Conservation (phyloP, 1,140 invertebrate species). For the Littorina saxatilis region DNA sequence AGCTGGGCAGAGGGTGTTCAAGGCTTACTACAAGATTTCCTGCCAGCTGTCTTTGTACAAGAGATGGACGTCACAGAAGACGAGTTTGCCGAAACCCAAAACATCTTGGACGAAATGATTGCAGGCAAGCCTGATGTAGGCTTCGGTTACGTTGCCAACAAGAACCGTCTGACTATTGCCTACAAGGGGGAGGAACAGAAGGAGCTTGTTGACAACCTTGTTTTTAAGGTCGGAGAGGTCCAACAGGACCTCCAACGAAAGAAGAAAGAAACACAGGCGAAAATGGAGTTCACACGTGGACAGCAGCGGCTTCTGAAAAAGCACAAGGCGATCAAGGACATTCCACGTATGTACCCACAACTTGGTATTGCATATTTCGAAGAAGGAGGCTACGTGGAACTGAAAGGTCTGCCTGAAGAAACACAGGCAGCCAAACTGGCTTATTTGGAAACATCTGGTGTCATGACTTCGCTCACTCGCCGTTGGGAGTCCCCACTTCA, state of each 20-base stretch:
- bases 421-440: not conserved
- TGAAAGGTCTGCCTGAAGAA: not conserved
- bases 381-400: not conserved
- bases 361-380: not conserved
- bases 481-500: not conserved
- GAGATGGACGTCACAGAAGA: conserved; percentile 6
- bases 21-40: not conserved
- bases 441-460: not conserved
- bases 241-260: conserved; percentile 2
- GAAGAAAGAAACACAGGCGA: not conserved
- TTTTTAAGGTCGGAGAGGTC: not conserved
- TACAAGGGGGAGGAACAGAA: not conserved
- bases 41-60: not conserved
- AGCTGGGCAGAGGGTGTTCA: not conserved
- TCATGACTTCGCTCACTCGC: not conserved
- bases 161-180: not conserved
- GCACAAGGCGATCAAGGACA: not conserved
- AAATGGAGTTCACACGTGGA: not conserved
- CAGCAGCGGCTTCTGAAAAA: conserved; percentile 23
- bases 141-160: not conserved
- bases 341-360: not conserved
- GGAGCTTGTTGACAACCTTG: not conserved
- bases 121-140: not conserved
- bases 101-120: not conserved
- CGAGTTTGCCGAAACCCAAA: not conserved